These are phyloP conservation scores for Phrynocephalus versicolor DNA, from an alignment of 2,113 vertebrate species.

Conservation along the genomic window DNA sequence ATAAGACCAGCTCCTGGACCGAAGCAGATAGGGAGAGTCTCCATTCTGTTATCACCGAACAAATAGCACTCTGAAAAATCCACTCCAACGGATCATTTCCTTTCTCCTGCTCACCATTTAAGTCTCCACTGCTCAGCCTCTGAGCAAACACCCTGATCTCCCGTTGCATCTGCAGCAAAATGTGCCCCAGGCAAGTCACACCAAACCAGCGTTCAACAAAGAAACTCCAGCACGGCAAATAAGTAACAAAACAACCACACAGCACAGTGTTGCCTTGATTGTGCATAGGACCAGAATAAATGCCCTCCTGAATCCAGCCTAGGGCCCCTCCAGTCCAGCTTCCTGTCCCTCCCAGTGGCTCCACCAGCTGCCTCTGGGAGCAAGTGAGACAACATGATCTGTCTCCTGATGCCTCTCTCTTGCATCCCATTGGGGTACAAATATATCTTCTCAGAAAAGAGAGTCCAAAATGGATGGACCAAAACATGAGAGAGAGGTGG, in stretches of 20 bases:
- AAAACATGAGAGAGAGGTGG: no score
- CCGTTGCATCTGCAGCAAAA: neutral
- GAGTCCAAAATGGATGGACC: no score
- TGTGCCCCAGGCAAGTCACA: neutral
- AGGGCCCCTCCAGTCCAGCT: no score
- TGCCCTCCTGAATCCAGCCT: no score
- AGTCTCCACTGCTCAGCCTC: neutral
- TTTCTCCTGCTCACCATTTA: neutral
- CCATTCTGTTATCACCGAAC: neutral
- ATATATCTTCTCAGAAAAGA: no score
- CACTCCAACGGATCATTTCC: neutral
- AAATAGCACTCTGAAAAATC: neutral
- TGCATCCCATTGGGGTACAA: no score
- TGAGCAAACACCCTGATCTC: neutral
- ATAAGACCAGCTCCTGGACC: neutral
- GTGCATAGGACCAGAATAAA: no score
- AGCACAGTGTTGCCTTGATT: no score
- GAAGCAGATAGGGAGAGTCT: neutral
- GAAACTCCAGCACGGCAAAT: neutral
- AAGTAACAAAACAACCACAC: neutral
- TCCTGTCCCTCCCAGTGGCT: no score
- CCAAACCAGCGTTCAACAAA: neutral
- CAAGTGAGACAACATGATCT: no score
- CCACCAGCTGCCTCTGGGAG: no score
- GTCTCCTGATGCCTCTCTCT: no score